These are phyloP conservation scores for Pelodiscus sinensis DNA, from an alignment of 2,113 vertebrate genomes.

Conservation along the genomic window DNA sequence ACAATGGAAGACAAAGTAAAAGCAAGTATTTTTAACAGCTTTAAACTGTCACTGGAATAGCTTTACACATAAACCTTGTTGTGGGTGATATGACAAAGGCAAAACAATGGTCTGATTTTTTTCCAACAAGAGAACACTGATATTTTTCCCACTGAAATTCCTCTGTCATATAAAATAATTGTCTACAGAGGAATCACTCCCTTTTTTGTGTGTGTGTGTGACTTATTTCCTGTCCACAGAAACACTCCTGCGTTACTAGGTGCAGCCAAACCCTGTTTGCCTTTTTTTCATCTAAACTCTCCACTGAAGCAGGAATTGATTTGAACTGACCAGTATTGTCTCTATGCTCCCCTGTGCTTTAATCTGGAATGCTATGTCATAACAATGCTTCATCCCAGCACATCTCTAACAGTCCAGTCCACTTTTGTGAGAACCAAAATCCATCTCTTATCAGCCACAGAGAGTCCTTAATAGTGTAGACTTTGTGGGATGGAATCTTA, in stretches of 20 bases:
- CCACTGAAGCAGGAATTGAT: neutral
- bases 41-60: neutral
- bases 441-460: neutral
- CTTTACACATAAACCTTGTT: neutral
- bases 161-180: rapidly evolving
- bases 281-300: neutral
- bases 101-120: neutral
- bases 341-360: neutral
- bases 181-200: neutral
- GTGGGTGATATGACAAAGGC: neutral
- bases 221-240: neutral
- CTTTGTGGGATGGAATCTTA: neutral
- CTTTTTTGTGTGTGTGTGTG: neutral
- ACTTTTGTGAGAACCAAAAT: neutral
- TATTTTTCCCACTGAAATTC: neutral
- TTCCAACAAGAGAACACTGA: neutral
- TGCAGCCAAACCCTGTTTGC: neutral
- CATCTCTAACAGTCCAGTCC: neutral
- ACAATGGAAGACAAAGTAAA: neutral
- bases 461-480: neutral
- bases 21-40: conserved; percentile 4
- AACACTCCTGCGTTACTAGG: neutral
- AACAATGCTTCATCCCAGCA: neutral
- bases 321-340: neutral
- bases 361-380: neutral